A percentile compares a stretch with the other conserved stretches of the same genome.
These are phyloP conservation scores for Hippocampus abdominalis DNA, from an alignment of 2,113 vertebrate genomes.

Conservation along the genomic window DNA sequence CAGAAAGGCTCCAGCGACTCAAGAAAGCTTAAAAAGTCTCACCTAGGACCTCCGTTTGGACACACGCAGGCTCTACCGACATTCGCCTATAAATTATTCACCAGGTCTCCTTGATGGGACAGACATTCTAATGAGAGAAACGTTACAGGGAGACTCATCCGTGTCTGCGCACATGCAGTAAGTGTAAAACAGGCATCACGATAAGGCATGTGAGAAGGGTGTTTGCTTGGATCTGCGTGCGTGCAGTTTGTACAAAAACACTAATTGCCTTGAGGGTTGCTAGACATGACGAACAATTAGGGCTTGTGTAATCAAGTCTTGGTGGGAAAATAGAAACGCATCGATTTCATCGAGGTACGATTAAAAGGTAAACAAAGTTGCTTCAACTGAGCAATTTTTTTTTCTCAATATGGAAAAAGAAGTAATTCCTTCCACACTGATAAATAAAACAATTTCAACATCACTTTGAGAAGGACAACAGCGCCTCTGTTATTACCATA, in stretches of 20 bases:
- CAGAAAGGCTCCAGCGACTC: slow-evolving; percentile 41
- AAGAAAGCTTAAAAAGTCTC: slow-evolving; percentile 51
- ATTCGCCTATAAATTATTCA: slow-evolving; percentile 61
- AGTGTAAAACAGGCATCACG: slow-evolving; percentile 40
- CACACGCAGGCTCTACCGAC: slow-evolving; percentile 28
- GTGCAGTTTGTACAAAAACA: slow-evolving; percentile 19
- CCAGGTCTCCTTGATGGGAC: slow-evolving; percentile 40
- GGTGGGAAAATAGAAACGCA: slow-evolving; percentile 19
- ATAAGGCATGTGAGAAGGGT: slow-evolving; percentile 29
- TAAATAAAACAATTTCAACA: not conserved
- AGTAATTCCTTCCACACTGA: not conserved
- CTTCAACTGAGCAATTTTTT: not conserved
- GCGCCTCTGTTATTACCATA: no score
- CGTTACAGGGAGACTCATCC: slow-evolving; percentile 35
- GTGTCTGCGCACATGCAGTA: slow-evolving; percentile 31
- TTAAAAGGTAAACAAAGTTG: slow-evolving; percentile 5
- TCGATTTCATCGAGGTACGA: slow-evolving; percentile 2
- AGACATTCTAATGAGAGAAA: slow-evolving; percentile 58
- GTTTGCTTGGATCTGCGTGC: not conserved
- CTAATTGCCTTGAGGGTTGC: slow-evolving; percentile 41
- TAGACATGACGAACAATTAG: slow-evolving; percentile 48
- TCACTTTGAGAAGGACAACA: not conserved
- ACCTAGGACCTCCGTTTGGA: slow-evolving; percentile 35
- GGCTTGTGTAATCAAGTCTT: slow-evolving; percentile 44
- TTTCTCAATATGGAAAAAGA: not conserved